Conservation (phyloP, 2,888 invertebrate species). For the Hirtodrosophila duncani region DNA sequence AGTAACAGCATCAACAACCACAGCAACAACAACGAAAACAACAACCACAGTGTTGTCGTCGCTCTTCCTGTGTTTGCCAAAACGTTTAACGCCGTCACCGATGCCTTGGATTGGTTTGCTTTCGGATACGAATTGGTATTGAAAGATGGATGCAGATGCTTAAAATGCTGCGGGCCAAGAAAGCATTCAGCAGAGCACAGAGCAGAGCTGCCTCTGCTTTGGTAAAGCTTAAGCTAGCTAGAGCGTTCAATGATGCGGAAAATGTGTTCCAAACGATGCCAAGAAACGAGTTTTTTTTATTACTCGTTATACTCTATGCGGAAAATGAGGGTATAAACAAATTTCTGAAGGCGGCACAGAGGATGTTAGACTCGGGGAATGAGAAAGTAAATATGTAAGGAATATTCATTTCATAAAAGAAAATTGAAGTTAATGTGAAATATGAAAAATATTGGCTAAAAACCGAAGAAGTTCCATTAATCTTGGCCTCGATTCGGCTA, state of each 20-base stretch:
- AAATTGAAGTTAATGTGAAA: too few species aligned
- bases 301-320: constrained; percentile 41
- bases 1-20: constrained; percentile 19
- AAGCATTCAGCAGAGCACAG: constrained; percentile 19
- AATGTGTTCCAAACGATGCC: constrained; percentile 67
- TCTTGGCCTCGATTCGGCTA: too few species aligned
- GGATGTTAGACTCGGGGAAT: too few species aligned
- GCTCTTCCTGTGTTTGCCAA: constrained; percentile 61
- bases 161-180: constrained; percentile 43
- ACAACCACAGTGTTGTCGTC: neutral
- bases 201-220: constrained; percentile 8
- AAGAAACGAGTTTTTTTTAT: constrained; percentile 59
- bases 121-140: constrained; percentile 1
- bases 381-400: too few species aligned
- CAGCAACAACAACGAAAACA: constrained; percentile 11
- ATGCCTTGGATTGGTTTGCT: constrained; percentile 40
- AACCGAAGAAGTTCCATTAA: too few species aligned
- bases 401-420: too few species aligned
- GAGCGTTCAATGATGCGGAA: constrained; percentile 66
- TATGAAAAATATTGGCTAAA: too few species aligned
- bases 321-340: constrained; percentile 1
- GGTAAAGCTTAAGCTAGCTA: constrained; percentile 38
- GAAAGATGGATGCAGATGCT: constrained; percentile 59
- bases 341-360: too few species aligned
- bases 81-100: constrained; percentile 69